Evolutionary conservation across 1,140 invertebrate genomes (phyloP), one percentile per base, ranked within the genome.

Genomic region (Drosophila prosaltans): DNA sequence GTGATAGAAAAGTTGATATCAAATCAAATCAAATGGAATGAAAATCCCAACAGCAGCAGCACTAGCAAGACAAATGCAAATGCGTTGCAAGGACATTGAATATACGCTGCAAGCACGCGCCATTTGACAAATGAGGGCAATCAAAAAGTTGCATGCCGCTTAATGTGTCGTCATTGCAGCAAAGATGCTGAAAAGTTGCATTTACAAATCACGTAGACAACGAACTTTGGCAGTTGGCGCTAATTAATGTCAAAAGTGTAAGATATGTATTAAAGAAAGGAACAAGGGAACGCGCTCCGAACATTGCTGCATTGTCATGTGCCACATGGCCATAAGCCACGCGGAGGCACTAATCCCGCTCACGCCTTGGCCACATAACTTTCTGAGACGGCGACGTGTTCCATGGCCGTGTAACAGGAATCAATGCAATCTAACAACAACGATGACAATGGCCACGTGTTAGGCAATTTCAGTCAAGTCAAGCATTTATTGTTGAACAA

Each of bases 231-330:
- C 75, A 80, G 62, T 73, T 80, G 72, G 54, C 48, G 80, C 77
- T 84, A 89, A 89, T 88, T 88, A 89, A 80, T 78, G 84, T 80
- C 78, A 78, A 74, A 80, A 82, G 72, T 73, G 68, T 73, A 51
- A 51, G 45, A 51, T 80, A 55, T 67, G 79, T 58, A 69, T 71
- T 71, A 68, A 70, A 51, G 45, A 67, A 59, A 30, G 61, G 54
- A 65, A 48, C 55, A 45, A 30, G 7, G 6, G 6, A 16, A 16
- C 16, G 16, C 16, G 16, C 16, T 30, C 2, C 32, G 39, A 61
- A 59, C 11, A n/a, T 65, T 60, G 30, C 66, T 72, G 73, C 80
- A 84, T 80, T 51, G 45, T 51, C 45, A 51, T 51, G 45, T 51
- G 45, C 45, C 45, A 51, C 45, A 51, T 51, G 45, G 21, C 21